A percentile compares a stretch with the other conserved stretches of the same genome.
phyloP scores from a whole-genome alignment of 2,797 vertebrate genomes.

The Sebastes kiyomatsui region DNA sequence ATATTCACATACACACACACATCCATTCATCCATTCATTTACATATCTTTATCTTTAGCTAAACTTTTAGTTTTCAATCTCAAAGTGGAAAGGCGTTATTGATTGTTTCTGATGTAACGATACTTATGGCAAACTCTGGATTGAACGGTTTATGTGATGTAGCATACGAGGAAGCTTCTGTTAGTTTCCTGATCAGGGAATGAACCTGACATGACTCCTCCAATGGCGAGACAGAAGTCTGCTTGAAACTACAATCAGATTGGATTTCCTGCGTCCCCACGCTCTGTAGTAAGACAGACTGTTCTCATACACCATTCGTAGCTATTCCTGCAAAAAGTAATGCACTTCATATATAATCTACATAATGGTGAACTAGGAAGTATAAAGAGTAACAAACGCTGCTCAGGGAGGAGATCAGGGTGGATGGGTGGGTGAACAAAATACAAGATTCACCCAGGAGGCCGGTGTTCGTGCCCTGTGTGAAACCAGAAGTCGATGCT shows the following conservation, averaged over 20 bases:
- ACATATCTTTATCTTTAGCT: conserved; percentile 26
- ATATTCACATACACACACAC: not conserved
- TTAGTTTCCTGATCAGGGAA: not conserved
- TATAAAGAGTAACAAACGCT: too few relatives aligned
- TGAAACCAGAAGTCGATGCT: too few relatives aligned
- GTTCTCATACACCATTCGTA: too few relatives aligned
- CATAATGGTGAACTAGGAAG: too few relatives aligned
- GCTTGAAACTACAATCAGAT: not conserved
- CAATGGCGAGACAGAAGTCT: not conserved
- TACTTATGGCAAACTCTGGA: not conserved
- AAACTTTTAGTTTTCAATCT: conserved; percentile 11
- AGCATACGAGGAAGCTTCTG: not conserved
- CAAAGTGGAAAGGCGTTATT: not conserved
- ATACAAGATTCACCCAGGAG: too few relatives aligned
- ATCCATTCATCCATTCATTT: conserved; percentile 17
- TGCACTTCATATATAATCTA: too few relatives aligned
- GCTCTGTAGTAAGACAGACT: not conserved
- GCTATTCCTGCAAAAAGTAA: too few relatives aligned
- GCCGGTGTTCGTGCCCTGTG: too few relatives aligned
- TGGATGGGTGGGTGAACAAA: too few relatives aligned
- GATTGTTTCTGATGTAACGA: conserved; percentile 12
- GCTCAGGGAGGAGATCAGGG: too few relatives aligned
- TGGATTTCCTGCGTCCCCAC: not conserved
- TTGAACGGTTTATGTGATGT: not conserved
- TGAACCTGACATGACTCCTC: not conserved